phyloP scores from a whole-genome alignment of 1,140 invertebrate species.

The Solenopsis fugax region DNA sequence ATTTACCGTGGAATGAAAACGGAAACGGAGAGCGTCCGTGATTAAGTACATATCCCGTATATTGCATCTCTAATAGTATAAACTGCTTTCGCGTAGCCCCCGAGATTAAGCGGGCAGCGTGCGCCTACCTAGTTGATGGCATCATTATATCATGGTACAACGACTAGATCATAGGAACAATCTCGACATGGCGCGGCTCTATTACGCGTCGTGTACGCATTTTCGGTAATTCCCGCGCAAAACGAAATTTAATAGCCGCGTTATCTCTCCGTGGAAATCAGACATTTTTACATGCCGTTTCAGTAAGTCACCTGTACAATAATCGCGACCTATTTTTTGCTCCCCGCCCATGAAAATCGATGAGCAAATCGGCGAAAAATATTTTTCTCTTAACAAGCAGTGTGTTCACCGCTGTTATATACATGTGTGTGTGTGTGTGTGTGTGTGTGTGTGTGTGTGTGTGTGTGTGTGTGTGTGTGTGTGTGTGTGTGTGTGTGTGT shows the following conservation, averaged over 20 bases:
- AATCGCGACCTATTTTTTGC: constrained; percentile 6
- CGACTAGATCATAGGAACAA: constrained; percentile 45
- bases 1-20: constrained; percentile 18
- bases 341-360: neutral
- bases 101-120: constrained; percentile 45
- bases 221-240: constrained; percentile 46
- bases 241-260: constrained; percentile 56
- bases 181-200: constrained; percentile 49
- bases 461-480: no score
- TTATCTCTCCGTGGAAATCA: neutral
- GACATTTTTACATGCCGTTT: constrained; percentile 10
- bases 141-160: constrained; percentile 58
- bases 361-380: constrained; percentile 23
- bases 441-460: no score
- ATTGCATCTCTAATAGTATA: constrained; percentile 41
- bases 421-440: no score
- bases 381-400: constrained; percentile 50
- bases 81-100: constrained; percentile 26
- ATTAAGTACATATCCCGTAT: neutral
- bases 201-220: constrained; percentile 32
- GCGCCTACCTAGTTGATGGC: constrained; percentile 48
- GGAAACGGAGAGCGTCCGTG: neutral
- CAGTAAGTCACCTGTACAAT: constrained; percentile 26
- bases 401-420: constrained; percentile 14
- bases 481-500: no score